Evolutionary conservation across 2,113 vertebrate genomes (phyloP).

Genomic region (Corythaixoides concolor): DNA sequence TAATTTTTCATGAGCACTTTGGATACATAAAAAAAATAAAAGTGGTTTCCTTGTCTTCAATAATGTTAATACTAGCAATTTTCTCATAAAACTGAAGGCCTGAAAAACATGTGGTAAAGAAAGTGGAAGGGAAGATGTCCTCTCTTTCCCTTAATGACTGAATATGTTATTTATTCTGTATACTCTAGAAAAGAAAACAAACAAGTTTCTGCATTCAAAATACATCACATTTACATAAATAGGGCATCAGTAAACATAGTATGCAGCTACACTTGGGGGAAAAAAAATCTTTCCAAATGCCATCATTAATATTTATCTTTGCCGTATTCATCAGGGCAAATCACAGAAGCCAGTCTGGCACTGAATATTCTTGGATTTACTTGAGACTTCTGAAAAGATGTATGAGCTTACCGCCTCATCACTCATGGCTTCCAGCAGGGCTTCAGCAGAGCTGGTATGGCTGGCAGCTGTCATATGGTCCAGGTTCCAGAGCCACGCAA

Average conservation of each 20-base stretch:
- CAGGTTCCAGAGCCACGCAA: conserved; percentile 70
- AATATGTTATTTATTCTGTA: conserved; percentile 19
- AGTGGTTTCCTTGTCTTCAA: not conserved
- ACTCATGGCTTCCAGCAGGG: conserved; percentile 74
- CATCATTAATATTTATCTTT: conserved; percentile 43
- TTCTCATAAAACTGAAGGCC: conserved; percentile 7
- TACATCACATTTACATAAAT: conserved; percentile 28
- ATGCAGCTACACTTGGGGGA: not conserved
- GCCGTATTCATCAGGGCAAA: conserved; percentile 9
- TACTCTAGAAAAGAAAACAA: conserved; percentile 27
- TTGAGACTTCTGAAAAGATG: conserved; percentile 34
- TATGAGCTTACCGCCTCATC: conserved; percentile 70
- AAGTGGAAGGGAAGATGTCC: conserved; percentile 7
- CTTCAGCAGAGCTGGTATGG: conserved; percentile 22
- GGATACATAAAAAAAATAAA: not conserved
- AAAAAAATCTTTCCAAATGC: not conserved
- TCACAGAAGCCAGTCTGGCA: not conserved
- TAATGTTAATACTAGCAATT: not conserved
- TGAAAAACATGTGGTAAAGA: conserved; percentile 17
- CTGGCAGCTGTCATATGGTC: conserved; percentile 30
- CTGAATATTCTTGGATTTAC: conserved; percentile 1
- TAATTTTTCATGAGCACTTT: not conserved
- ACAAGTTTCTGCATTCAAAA: conserved; percentile 30
- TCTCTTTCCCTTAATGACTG: conserved; percentile 26
- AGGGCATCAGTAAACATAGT: not conserved